phyloP scores from a whole-genome alignment of 92 coral and sea anemone species.

The Isaurus tuberculatus region DNA sequence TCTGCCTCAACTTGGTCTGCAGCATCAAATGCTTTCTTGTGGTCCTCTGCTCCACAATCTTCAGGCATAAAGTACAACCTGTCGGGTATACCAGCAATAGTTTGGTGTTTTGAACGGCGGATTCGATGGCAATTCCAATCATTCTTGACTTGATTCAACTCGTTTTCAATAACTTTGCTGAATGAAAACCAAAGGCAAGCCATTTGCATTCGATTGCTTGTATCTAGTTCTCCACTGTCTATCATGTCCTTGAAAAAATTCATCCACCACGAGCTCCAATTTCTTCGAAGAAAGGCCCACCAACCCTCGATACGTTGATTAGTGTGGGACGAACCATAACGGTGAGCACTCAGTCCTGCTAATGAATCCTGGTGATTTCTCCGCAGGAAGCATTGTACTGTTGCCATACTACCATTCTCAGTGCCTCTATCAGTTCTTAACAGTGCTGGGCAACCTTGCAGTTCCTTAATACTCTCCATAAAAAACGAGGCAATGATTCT shows the following conservation, averaged over 20 bases:
- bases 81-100: constrained; percentile 52
- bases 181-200: constrained; percentile 53
- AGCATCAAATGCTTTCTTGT: constrained; percentile 49
- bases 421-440: constrained; percentile 52
- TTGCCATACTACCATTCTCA: constrained; percentile 57
- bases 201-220: constrained; percentile 43
- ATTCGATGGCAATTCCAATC: constrained; percentile 43
- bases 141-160: constrained; percentile 47
- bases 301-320: constrained; percentile 67
- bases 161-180: constrained; percentile 41
- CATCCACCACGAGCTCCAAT: constrained; percentile 70
- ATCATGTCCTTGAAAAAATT: no score
- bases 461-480: constrained; percentile 34
- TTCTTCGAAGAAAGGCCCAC: constrained; percentile 58
- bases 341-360: constrained; percentile 55
- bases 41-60: constrained; percentile 51
- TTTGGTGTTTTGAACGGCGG: constrained; percentile 48
- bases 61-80: constrained; percentile 46
- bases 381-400: constrained; percentile 56
- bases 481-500: constrained; percentile 29
- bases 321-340: constrained; percentile 58
- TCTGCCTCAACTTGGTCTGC: constrained; percentile 43
- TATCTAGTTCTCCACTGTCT: constrained; percentile 16
- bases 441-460: constrained; percentile 60
- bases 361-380: constrained; percentile 49